These are phyloP conservation scores for Zaprionus davidi DNA, from an alignment of 1,140 invertebrate species.

Conservation along the genomic window DNA sequence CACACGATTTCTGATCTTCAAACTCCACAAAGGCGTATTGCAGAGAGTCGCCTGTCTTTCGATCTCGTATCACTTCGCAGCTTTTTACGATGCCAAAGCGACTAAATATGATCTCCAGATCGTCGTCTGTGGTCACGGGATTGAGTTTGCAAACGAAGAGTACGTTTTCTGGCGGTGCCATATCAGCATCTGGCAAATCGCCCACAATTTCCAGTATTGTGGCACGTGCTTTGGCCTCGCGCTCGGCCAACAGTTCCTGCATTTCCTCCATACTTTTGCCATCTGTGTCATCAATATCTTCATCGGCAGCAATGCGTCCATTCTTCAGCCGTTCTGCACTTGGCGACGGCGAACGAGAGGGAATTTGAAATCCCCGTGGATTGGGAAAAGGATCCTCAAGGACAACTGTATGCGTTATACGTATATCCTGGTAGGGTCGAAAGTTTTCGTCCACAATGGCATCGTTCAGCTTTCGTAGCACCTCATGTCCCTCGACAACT, in stretches of 20 bases:
- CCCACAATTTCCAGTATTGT: conserved; percentile 99
- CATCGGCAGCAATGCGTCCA: conserved; percentile 96
- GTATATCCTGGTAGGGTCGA: conserved; percentile 97
- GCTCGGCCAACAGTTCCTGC: conserved; percentile 93
- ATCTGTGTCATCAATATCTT: conserved; percentile 96
- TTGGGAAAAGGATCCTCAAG: conserved; percentile 98
- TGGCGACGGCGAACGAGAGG: conserved; percentile 94
- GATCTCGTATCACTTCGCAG: conserved; percentile 99
- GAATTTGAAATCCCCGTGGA: conserved; percentile 90
- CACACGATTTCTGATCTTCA: conserved; percentile 96
- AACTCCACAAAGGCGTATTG: conserved; percentile 99
- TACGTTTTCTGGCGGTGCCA: conserved; percentile 99
- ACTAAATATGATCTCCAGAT: conserved; percentile 99
- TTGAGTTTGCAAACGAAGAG: conserved; percentile 99
- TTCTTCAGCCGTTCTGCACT: conserved; percentile 91
- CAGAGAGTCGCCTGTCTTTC: conserved; percentile 96
- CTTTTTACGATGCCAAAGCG: conserved; percentile 97
- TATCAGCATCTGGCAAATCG: conserved; percentile 98
- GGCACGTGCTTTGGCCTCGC: conserved; percentile 97
- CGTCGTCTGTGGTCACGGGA: conserved; percentile 98
- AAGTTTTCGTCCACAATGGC: conserved; percentile 96
- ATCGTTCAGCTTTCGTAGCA: conserved; percentile 96
- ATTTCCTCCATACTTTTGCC: conserved; percentile 94
- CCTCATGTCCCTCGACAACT: conserved; percentile 95
- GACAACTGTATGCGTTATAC: conserved; percentile 98